Conservation (phyloP, 2,888 invertebrate species). For the Thymelicus acteon region DNA sequence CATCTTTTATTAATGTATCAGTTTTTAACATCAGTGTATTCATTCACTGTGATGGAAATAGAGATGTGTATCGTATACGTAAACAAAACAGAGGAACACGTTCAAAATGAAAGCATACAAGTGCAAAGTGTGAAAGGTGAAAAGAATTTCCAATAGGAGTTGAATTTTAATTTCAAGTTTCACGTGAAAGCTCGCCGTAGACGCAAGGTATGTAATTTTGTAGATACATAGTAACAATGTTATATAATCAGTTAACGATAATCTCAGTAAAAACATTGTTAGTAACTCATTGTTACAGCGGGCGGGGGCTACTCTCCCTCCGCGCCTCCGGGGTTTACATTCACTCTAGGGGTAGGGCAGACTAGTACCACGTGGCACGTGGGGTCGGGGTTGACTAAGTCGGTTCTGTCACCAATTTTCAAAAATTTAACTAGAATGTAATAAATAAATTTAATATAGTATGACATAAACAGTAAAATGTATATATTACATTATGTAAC, state of each 20-base stretch:
- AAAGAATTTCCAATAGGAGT: slow-evolving; percentile 39
- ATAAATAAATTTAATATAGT: too few relatives aligned
- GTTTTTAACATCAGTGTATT: slow-evolving; percentile 25
- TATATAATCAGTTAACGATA: slow-evolving; percentile 2
- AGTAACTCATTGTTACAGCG: too few relatives aligned
- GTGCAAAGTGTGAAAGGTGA: slow-evolving; percentile 42
- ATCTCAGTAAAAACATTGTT: too few relatives aligned
- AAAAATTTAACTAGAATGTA: too few relatives aligned
- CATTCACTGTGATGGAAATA: slow-evolving; percentile 34
- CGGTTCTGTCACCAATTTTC: too few relatives aligned
- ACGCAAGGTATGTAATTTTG: slow-evolving; percentile 13
- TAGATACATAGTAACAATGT: not conserved
- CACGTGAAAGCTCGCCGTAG: slow-evolving; percentile 2
- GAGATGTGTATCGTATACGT: slow-evolving; percentile 37
- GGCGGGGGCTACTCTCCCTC: too few relatives aligned
- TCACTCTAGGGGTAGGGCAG: too few relatives aligned
- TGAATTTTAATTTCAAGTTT: slow-evolving; percentile 39
- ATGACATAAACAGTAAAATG: too few relatives aligned
- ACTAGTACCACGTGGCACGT: too few relatives aligned
- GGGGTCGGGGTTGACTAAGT: too few relatives aligned
- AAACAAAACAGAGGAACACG: slow-evolving; percentile 37
- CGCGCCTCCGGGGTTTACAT: too few relatives aligned
- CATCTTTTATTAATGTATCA: slow-evolving; percentile 25
- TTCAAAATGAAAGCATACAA: slow-evolving; percentile 36
- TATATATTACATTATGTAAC: too few relatives aligned